phyloP scores from a whole-genome alignment of 2,797 vertebrate species.

The Liparis tanakae region DNA sequence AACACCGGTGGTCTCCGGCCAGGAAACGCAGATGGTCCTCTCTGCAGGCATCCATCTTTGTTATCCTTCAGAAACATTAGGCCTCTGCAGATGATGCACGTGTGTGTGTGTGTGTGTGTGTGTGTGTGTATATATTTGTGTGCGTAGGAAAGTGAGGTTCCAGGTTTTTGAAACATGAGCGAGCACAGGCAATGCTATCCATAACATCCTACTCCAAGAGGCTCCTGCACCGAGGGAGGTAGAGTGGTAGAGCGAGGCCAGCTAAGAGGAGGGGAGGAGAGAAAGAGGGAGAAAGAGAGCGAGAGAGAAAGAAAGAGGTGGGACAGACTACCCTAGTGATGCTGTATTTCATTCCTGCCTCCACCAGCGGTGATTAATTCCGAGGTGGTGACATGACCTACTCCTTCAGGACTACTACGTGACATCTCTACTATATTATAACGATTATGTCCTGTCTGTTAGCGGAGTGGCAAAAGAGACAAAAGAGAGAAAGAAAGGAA shows the following conservation, averaged over 20 bases:
- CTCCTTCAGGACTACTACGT: conserved; percentile 47
- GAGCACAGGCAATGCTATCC: conserved; percentile 57
- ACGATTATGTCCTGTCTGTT: conserved; percentile 39
- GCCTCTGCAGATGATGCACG: conserved; percentile 39
- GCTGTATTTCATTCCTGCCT: conserved; percentile 44
- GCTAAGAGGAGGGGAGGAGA: not conserved
- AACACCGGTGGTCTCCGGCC: conserved; percentile 49
- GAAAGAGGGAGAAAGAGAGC: conserved; percentile 13
- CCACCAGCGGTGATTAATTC: conserved; percentile 58
- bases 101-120: not conserved
- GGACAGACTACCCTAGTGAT: conserved; percentile 24
- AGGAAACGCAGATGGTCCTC: conserved; percentile 43
- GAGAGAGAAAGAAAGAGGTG: conserved; percentile 16
- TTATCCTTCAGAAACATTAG: conserved; percentile 57
- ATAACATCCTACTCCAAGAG: conserved; percentile 65
- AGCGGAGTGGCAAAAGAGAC: conserved; percentile 21
- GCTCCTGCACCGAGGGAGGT: conserved; percentile 28
- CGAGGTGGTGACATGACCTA: conserved; percentile 55
- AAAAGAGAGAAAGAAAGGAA: not conserved
- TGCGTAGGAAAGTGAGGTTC: conserved; percentile 48
- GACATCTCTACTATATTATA: conserved; percentile 53
- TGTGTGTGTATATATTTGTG: conserved; percentile 1
- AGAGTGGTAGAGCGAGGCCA: conserved; percentile 13
- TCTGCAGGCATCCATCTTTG: conserved; percentile 44
- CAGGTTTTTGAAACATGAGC: conserved; percentile 62